Base-by-base conservation (phyloP, 1,140 invertebrate species). In the Pollicipes pollicipes region DNA sequence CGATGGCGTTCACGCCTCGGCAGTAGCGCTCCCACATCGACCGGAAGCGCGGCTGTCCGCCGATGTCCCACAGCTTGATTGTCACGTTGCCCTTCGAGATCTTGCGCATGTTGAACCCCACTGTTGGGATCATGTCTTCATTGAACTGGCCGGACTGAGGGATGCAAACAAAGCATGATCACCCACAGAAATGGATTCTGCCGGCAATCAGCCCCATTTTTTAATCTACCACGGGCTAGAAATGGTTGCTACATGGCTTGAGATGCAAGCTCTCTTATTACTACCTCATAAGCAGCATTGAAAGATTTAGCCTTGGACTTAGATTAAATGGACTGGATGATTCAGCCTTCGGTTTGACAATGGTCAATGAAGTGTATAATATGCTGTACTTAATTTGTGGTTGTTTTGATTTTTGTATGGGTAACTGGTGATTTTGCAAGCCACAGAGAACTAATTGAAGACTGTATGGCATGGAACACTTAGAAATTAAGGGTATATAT, bases 11-110 rank as follows among this genome's bases (percentile, higher is more conserved):
- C 0, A 99, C 97, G 30, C 97, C 97, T 81, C 97, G 86, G 80
- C 86, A 88, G 75, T 88, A 88, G 73, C 97, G 85, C 82, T 99
- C 97, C 97, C 97, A 99, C 97, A 99, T 99, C 27, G 95, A 97
- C 77, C 97, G 85, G 83, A 99, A 99, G 77, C 97, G 85, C 2
- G 97, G 97, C 79, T 99, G 97, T 30, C 97, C 97, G 72, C 97
- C 97, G 78, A 99, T 99, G 79, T 99, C 97, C 97, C 97, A 99
- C 70, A 98, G 88, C 88, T 99, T 99, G 76, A 99, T 99, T 66
- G 96, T 98, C 27, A 99, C 97, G 84, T 99, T 99, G 76, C 97
- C 97, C 85, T 99, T 98, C 68, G 95, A 98, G 72, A 99, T 97
- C 86, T 98, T 99, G 71, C 97, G 86, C 96, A 99, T 99, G 78